Evolutionary conservation across 1,140 invertebrate species (phyloP), one percentile per base, ranked within the genome.

Genomic region (Zaprionus kolodkinae): DNA sequence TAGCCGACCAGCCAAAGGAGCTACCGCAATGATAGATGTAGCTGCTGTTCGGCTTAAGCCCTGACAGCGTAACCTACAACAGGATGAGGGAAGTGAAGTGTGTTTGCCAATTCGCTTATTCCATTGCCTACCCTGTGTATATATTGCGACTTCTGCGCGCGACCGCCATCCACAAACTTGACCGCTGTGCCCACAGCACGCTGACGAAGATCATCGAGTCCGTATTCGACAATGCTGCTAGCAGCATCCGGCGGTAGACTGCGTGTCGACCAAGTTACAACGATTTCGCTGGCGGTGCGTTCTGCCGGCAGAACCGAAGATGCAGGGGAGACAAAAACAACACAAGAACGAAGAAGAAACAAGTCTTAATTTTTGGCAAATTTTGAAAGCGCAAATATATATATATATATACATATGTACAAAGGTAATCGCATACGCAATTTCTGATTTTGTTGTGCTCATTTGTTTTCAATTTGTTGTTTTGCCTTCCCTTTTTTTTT

Each of bases 241-340:
- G 95, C 97, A 35, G 95, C 96, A 95, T 76, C 94, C 93, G 33
- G 94, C 80, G 5, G 97, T 96, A 76, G 95, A 78, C 95, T 94
- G 73, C 95, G 94, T 35, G 98, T 99, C 1, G 95, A 96, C 98
- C 98, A 99, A 62, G 97, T 99, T 15, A 99, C 96, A 43, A 97
- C 94, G 92, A 98, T 96, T 77, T 97, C 94, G 72, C 93, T 83
- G 17, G 78, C 85, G 66, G 87, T 75, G 68, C 69, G 69, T 61
- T 92, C 91, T 92, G 76, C 27, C 48, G 7, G 68, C 59, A 52
- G 61, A 33, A 11, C 59, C 6, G n/a, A 15, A 36, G 25, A 36
- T 35, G 17, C 43, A 21, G 45, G 40, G 66, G n/a, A 69, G 12
- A 59, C 61, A 76, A 78, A 76, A 81, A 73, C 75, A 66, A 76